Evolutionary conservation across 2,797 vertebrate genomes (phyloP).

Genomic region (Gymnoscopelus microlampas): DNA sequence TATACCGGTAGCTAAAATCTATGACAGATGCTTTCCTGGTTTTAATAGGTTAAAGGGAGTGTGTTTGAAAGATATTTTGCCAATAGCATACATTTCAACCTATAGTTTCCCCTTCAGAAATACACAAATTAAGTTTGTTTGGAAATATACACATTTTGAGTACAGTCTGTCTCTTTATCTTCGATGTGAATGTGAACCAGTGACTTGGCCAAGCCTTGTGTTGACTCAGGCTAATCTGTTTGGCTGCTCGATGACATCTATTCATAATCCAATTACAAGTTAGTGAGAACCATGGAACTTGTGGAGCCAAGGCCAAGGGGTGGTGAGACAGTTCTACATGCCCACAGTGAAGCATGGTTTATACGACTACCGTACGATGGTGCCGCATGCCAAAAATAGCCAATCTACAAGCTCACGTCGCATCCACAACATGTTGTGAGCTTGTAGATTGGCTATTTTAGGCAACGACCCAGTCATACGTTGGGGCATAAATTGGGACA

Average conservation of each 20-base stretch:
- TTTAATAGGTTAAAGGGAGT: too few species aligned
- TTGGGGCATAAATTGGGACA: too few species aligned
- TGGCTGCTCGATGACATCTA: slow-evolving; percentile 43
- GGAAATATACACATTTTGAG: background rate
- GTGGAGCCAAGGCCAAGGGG: slow-evolving; percentile 25
- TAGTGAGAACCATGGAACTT: slow-evolving; percentile 40
- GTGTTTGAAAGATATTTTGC: background rate
- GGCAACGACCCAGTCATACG: too few species aligned
- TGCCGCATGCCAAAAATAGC: too few species aligned
- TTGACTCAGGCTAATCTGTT: slow-evolving; percentile 40
- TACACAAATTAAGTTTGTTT: slow-evolving; percentile 1
- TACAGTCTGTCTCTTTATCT: slow-evolving; percentile 1
- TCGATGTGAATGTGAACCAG: slow-evolving; percentile 23
- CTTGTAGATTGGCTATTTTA: too few species aligned
- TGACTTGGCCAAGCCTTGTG: slow-evolving; percentile 24
- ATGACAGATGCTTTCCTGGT: too few species aligned
- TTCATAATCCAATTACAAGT: slow-evolving; percentile 65
- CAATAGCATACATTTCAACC: background rate
- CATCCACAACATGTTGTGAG: too few species aligned
- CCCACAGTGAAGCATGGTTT: background rate
- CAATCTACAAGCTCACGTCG: too few species aligned
- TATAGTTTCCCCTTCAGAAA: background rate
- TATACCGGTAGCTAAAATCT: too few species aligned
- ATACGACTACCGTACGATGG: too few species aligned
- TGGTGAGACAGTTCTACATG: slow-evolving; percentile 11